A percentile compares a stretch with the other conserved stretches of the same genome.
These are phyloP conservation scores for Leptobrachium leishanense DNA, from an alignment of 2,113 vertebrate genomes.

Conservation along the genomic window DNA sequence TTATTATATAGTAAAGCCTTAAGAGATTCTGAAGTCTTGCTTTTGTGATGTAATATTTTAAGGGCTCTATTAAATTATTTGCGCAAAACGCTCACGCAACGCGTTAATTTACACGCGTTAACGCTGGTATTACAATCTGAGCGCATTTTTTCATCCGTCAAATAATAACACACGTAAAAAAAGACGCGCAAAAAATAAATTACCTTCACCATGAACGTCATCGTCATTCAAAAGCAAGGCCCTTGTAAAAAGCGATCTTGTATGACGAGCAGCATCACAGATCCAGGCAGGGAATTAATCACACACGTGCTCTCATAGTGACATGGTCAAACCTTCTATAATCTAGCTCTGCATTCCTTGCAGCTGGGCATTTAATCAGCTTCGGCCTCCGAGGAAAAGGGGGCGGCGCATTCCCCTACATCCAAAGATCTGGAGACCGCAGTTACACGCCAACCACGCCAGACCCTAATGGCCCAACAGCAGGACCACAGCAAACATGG, in stretches of 20 bases:
- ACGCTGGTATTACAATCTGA: too few relatives aligned
- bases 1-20: too few relatives aligned
- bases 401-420: slow-evolving; percentile 32
- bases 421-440: slow-evolving; percentile 22
- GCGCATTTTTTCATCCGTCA: too few relatives aligned
- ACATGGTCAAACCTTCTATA: slow-evolving; percentile 23
- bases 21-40: too few relatives aligned
- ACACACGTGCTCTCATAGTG: slow-evolving; percentile 20
- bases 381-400: slow-evolving; percentile 32
- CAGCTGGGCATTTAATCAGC: slow-evolving; percentile 41
- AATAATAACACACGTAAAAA: too few relatives aligned
- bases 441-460: slow-evolving; percentile 25
- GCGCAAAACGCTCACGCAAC: too few relatives aligned
- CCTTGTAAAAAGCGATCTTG: neutral
- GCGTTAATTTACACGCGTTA: too few relatives aligned
- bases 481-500: slow-evolving; percentile 26
- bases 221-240: neutral
- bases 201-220: neutral
- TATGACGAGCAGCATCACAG: neutral
- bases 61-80: too few relatives aligned
- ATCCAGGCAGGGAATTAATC: slow-evolving; percentile 2
- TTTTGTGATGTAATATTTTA: too few relatives aligned
- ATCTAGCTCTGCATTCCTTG: slow-evolving; percentile 20
- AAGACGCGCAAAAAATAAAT: too few relatives aligned
- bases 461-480: slow-evolving; percentile 43